A percentile compares a stretch with the other conserved stretches of the same genome.
Evolutionary conservation across 2,113 vertebrate species (phyloP).

Genomic region (Toxostoma redivivum): DNA sequence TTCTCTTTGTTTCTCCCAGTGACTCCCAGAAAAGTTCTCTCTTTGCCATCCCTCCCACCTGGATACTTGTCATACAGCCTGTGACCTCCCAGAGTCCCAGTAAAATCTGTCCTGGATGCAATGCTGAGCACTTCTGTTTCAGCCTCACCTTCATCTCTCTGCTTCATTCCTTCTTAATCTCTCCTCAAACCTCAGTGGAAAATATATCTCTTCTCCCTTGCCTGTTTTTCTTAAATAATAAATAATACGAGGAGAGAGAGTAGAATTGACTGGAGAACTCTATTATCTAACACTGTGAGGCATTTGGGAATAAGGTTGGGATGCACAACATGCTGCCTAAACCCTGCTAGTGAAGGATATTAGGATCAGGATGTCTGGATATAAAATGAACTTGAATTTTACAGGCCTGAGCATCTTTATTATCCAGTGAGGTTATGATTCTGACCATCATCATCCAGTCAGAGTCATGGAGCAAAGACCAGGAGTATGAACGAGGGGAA

Average conservation of each 20-base stretch:
- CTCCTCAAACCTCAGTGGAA: background rate
- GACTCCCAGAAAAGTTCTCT: background rate
- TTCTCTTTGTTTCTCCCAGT: background rate
- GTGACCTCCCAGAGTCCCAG: background rate
- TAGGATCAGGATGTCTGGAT: background rate
- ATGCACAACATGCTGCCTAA: background rate
- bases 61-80: background rate
- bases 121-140: background rate
- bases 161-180: background rate
- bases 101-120: background rate
- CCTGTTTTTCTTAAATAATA: slow-evolving; percentile 46
- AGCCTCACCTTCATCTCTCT: background rate
- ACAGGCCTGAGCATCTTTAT: background rate
- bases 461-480: background rate
- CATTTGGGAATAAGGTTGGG: background rate
- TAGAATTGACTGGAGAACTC: background rate
- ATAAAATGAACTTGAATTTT: background rate
- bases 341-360: background rate
- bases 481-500: background rate
- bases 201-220: slow-evolving; percentile 19
- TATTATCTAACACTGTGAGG: background rate
- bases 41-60: background rate
- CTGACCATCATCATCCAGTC: background rate
- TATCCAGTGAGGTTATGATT: background rate
- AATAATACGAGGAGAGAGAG: background rate